Evolutionary conservation across 2,888 invertebrate species (phyloP).

Genomic region (Cephus spinipes): DNA sequence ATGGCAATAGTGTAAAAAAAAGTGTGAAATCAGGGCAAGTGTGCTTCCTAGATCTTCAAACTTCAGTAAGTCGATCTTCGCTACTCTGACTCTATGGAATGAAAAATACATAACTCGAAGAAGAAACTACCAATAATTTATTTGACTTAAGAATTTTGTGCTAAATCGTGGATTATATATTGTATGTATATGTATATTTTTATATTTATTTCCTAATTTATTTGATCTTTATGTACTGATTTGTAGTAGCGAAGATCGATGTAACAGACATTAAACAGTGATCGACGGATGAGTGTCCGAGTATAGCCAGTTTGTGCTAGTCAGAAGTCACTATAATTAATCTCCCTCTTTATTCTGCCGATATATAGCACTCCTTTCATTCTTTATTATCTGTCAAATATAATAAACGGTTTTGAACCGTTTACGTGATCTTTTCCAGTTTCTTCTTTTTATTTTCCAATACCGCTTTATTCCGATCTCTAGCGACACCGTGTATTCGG

Average conservation of each 20-base stretch:
- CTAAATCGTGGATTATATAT: conserved; percentile 27
- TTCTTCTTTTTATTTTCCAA: background rate
- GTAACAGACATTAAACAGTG: conserved; percentile 8
- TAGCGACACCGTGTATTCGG: background rate
- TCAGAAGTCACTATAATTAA: conserved; percentile 40
- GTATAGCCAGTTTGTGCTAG: conserved; percentile 49
- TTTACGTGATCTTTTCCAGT: conserved; percentile 12
- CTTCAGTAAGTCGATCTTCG: background rate
- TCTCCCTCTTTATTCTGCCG: conserved; percentile 17
- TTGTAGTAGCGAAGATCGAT: conserved; percentile 6
- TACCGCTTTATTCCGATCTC: background rate
- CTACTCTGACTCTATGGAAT: background rate
- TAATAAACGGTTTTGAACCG: conserved; percentile 23
- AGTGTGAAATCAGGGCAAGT: background rate
- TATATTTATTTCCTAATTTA: conserved; percentile 14
- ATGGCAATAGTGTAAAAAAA: background rate
- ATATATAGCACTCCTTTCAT: conserved; percentile 23
- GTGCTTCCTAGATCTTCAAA: background rate
- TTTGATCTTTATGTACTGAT: background rate
- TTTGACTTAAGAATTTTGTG: conserved; percentile 17
- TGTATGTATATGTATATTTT: conserved; percentile 14
- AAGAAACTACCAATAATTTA: background rate
- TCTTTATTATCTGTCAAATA: conserved; percentile 12
- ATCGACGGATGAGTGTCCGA: conserved; percentile 20
- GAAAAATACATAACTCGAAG: background rate